Base-by-base conservation (phyloP, 2,797 vertebrate species). In the Stomatorhinus walkeri region DNA sequence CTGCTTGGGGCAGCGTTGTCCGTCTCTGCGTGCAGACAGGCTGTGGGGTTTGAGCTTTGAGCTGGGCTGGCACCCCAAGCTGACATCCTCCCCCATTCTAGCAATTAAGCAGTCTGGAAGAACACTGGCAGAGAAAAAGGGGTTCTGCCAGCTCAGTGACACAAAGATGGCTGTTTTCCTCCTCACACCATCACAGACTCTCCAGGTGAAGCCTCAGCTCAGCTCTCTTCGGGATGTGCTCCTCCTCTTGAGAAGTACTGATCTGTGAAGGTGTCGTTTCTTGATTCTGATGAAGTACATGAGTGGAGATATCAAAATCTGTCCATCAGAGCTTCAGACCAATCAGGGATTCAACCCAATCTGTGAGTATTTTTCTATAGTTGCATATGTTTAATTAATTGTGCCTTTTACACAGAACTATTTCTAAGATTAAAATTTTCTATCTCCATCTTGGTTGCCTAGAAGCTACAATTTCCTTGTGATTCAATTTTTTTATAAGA, bases 281-380 rank as follows among this genome's bases (percentile, higher is more conserved):
- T 95, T 96, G 96, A 95, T 96, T 95, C 96, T 96, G 94, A 95
- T 94, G 94, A 93, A 93, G 92, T 93, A 94, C 92, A 93, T 95
- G 94, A 93, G 90, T 92, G 90, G 91, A 92, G 92, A 43, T 64
- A 48, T 46, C 46, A 22, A 68, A 43, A 68, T 94, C 95, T 91
- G 94, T 93, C 93, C 93, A 93, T 91, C 93, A 94, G 93, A 93
- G 95, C 95, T 95, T 94, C 93, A 91, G 90, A 91, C 91, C 91
- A 93, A 91, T 90, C 93, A 92, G 93, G 93, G 91, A 94, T 92
- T 90, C 93, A 92, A 92, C 91, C 89, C 92, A 90, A 24, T 91
- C 93, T 95, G 96, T 96, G 91, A 96, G 96, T 96, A 95, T 92
- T 3, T 54, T 81, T 88, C 81, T 43, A 51, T 16, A 51, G 61